Evolutionary conservation across 2,113 vertebrate species (phyloP).

Genomic region (Lichenostomus cassidix): DNA sequence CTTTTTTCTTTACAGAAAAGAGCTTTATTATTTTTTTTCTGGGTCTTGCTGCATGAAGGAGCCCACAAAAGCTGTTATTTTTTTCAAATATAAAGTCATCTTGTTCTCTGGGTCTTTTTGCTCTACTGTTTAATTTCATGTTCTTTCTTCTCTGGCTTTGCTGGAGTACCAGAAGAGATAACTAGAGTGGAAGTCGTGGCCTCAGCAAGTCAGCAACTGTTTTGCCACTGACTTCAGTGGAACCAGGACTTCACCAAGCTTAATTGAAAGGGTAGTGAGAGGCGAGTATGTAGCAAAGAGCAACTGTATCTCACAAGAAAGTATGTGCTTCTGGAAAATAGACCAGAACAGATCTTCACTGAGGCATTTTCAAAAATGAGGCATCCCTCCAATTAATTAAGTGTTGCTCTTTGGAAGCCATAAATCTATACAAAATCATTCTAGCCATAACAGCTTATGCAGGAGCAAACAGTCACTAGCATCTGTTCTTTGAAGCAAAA

Average conservation of each 20-base stretch:
- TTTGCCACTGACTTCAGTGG: neutral
- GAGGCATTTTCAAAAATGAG: neutral
- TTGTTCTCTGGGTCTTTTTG: neutral
- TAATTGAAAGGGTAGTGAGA: constrained; percentile 16
- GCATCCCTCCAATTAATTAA: neutral
- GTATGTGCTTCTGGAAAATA: neutral
- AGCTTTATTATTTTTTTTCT: neutral
- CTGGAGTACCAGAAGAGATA: neutral
- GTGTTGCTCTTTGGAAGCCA: neutral
- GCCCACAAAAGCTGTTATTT: neutral
- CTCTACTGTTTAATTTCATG: neutral
- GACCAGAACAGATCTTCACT: neutral
- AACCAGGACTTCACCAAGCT: neutral
- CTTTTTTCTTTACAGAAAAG: neutral
- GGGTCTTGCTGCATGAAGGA: neutral
- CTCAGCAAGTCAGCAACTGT: neutral
- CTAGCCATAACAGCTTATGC: neutral
- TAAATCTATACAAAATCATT: neutral
- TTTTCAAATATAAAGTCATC: neutral
- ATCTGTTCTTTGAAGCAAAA: neutral
- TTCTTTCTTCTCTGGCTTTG: neutral
- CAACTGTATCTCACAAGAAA: neutral
- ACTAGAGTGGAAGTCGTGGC: neutral
- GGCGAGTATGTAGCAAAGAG: neutral
- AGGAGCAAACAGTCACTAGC: neutral